phyloP scores from a whole-genome alignment of 2,797 vertebrate species.

The Syngnathus acus region DNA sequence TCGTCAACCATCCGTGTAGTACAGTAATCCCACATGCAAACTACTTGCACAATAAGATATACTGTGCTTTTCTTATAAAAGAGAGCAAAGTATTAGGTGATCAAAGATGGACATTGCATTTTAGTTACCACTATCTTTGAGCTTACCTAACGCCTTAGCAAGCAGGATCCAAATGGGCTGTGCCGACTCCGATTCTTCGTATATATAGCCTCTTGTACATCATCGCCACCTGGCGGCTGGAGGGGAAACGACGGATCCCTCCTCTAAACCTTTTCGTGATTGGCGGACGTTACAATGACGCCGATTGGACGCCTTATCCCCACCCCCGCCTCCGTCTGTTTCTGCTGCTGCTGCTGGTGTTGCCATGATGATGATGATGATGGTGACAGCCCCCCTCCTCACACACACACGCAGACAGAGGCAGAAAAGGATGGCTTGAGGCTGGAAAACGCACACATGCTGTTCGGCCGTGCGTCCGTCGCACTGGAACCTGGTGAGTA shows the following conservation, averaged over 20 bases:
- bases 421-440: conserved; percentile 48
- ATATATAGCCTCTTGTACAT: not conserved
- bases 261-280: conserved; percentile 31
- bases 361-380: conserved; percentile 55
- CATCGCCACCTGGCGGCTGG: conserved; percentile 5
- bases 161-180: not conserved
- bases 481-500: conserved; percentile 40
- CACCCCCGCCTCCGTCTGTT: conserved; percentile 19
- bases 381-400: not conserved
- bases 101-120: not conserved
- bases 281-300: conserved; percentile 20
- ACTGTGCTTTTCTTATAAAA: not conserved
- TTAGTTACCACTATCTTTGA: not conserved
- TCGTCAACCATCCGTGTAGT: not conserved
- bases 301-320: not conserved
- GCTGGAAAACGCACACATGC: conserved; percentile 49
- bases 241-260: conserved; percentile 4
- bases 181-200: too few relatives aligned
- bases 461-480: conserved; percentile 36
- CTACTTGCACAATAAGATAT: too few relatives aligned
- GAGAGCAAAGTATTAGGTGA: not conserved
- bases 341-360: conserved; percentile 59
- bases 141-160: too few relatives aligned
- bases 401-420: conserved; percentile 14
- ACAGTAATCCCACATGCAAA: not conserved